These are phyloP conservation scores for Macrotus californicus DNA, from an alignment of 2,113 vertebrate species.

Conservation along the genomic window DNA sequence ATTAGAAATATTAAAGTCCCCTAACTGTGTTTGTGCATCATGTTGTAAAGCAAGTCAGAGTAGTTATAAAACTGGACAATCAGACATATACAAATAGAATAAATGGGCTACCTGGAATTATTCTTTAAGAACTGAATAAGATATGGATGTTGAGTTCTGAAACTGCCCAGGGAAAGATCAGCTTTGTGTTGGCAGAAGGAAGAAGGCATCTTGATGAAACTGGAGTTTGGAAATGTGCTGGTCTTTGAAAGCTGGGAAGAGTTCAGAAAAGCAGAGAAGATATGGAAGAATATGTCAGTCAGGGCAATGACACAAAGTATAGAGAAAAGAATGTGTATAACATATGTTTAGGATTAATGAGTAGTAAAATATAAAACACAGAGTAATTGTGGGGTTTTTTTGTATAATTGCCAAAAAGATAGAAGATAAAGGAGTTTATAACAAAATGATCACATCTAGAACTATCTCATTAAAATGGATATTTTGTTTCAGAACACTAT, in stretches of 20 bases:
- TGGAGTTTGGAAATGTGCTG: neutral
- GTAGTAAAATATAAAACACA: neutral
- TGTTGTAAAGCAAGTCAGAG: neutral
- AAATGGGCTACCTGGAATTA: neutral
- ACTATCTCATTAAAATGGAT: neutral
- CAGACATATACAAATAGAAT: neutral
- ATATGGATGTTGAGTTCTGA: neutral
- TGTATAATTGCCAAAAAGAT: neutral
- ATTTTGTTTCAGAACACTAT: neutral
- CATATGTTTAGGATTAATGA: neutral
- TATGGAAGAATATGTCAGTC: neutral
- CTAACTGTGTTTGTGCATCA: neutral
- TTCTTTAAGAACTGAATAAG: neutral
- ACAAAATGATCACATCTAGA: neutral
- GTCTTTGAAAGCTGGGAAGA: neutral
- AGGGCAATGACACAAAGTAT: neutral
- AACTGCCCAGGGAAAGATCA: neutral
- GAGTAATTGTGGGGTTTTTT: neutral
- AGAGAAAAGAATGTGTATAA: neutral
- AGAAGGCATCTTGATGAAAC: neutral
- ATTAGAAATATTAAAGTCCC: slow-evolving; percentile 19
- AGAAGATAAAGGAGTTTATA: neutral
- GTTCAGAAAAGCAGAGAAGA: neutral
- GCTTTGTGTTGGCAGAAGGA: neutral
- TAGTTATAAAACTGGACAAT: neutral